Evolutionary conservation across 1,140 invertebrate genomes (phyloP), one percentile per base, ranked within the genome.

Genomic region (Pseudomyrmex cubaensis): DNA sequence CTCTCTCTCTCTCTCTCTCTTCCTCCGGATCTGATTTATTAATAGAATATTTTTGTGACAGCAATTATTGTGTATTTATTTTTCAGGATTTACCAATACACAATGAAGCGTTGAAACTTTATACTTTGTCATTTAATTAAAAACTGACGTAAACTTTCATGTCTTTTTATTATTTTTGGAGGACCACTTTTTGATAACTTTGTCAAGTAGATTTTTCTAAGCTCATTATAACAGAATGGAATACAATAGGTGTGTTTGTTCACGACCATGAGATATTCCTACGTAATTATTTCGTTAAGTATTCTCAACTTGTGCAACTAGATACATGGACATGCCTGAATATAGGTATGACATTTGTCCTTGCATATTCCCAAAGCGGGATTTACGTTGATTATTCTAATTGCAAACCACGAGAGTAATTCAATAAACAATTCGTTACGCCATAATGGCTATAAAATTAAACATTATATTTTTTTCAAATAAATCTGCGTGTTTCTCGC

Each of bases 321-420:
- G 9, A 70, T 76, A 67, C 20, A n/a, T 13, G 48, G 44, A 48
- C 48, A 17, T 56, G 63, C 22, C 35, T 64, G 48, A 64, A 59
- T 82, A 52, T 56, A 82, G 83, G 17, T 85, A 74, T 82, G 66
- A 80, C 66, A 80, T 72, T 80, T 80, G 76, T 80, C 76, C 54
- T 13, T 59, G 15, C 35, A 7, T 70, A 80, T 70, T 70, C 76
- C 66, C 76, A 70, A 50, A 54, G 22, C 22, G 66, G 44, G 56
- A 80, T 72, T 80, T 59, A 72, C 54, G 46, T 72, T 80, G 56
- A 80, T 80, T 80, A 80, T 80, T 80, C 76, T 80, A 80, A 80
- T 80, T 72, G 66, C 76, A 46, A 72, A 46, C 17, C 67, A 17
- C 48, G 44, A 46, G 76, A 61, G 7, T 80, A 72, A 80, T 80